Evolutionary conservation across 1,140 invertebrate genomes (phyloP), one percentile per base, ranked within the genome.

Genomic region (Drosophila micromelanica): DNA sequence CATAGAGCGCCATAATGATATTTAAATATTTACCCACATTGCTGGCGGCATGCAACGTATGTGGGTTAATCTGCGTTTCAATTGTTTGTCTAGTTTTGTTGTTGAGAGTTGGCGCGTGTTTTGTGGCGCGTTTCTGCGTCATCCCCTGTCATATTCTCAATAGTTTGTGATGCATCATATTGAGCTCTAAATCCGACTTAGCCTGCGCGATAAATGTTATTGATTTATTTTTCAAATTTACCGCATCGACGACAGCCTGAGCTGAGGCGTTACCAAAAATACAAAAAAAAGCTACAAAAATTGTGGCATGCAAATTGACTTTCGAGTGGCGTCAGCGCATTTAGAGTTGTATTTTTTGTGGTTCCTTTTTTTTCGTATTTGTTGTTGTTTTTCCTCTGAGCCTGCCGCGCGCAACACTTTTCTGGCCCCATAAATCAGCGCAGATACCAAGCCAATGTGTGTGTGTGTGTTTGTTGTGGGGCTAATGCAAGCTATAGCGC

Each of bases 231-330:
- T 89, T 89, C 72, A 79, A 87, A 87, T 87, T 87, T 87, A 89
- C 78, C 82, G 82, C 84, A 73, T 87, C 84, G 72, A 59, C 68
- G 82, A 71, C 64, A 73, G 72, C 51, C 45, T 70, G 72, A 71
- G 72, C 57, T 52, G 61, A 51, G 70, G 62, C 48, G 63, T 49
- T 61, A 72, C 60, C 76, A 70, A 81, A 86, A 87, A 42, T 23
- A 12, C 4, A 23, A 46, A 15, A 12, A 12, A 23, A 12, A 27
- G 30, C 30, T 1, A 35, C 79, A 67, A 85, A 81, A 87, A 55
- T 45, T 57, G 82, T 82, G 84, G 79, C 84, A 87, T 87, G 84
- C 84, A 87, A 87, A 89, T 89, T 87, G 84, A 87, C 84, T 87
- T 87, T 87, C 65, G 77, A 72, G 74, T 62, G 80, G 74, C 82